Percentiles rank a stretch among this genome's conserved stretches.
Conservation (phyloP, 92 coral and sea anemone species). For the Parazoanthus atlanticus region DNA sequence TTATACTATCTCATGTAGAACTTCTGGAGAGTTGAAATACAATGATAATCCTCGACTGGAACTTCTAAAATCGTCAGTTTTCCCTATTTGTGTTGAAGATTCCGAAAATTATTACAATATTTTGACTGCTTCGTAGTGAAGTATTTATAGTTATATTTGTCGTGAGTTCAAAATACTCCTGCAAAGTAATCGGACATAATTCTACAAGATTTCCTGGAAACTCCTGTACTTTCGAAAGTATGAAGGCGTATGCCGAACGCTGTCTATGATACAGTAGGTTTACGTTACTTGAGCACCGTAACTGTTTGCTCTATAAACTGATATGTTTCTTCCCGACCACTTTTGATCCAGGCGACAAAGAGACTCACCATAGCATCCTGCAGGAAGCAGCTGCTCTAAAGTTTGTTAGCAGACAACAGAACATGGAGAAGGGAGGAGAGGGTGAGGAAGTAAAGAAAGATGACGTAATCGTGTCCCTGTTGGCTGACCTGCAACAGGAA, state of each 20-base stretch:
- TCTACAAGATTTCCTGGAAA: no score
- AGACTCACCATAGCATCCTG: conserved; percentile 59
- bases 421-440: conserved; percentile 61
- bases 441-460: conserved; percentile 68
- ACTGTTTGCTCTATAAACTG: no score
- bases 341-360: conserved; percentile 66
- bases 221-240: no score
- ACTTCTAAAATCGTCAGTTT: no score
- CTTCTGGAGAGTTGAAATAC: neutral
- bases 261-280: neutral
- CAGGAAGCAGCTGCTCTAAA: conserved; percentile 90
- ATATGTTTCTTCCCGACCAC: neutral
- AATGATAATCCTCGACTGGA: neutral
- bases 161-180: no score
- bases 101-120: no score
- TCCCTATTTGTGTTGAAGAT: no score
- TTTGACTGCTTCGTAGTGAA: neutral
- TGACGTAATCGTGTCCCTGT: conserved; percentile 80
- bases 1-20: no score
- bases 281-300: neutral
- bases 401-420: conserved; percentile 76
- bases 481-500: conserved; percentile 97
- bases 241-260: neutral
- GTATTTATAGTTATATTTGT: no score
- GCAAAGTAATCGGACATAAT: no score